Evolutionary conservation across 2,888 invertebrate genomes (phyloP).

Genomic region (Mimachlamys varia): DNA sequence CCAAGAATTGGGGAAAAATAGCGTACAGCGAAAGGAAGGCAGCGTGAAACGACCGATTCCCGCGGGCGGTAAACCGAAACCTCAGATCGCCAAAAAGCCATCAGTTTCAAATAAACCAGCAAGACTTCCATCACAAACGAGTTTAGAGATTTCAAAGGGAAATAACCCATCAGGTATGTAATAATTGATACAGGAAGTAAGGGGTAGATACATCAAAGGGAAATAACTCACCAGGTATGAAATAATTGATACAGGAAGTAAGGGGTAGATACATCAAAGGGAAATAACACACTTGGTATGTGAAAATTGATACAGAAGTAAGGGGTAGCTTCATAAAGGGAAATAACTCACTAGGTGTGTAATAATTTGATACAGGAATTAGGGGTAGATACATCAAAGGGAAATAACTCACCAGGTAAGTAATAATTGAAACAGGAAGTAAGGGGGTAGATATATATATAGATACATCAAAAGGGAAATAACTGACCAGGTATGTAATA

Average conservation of each 20-base stretch:
- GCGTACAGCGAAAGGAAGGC: neutral
- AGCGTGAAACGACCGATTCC: conserved; percentile 3
- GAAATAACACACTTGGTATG: neutral
- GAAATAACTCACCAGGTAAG: too few species aligned
- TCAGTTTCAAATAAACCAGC: neutral
- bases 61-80: neutral
- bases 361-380: neutral
- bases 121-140: neutral
- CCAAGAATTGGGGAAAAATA: neutral
- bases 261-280: neutral
- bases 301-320: neutral
- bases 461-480: too few species aligned
- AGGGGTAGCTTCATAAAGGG: neutral
- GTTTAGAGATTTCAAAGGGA: neutral
- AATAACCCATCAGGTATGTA: neutral
- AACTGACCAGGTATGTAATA: too few species aligned
- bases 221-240: neutral
- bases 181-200: neutral
- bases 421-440: too few species aligned
- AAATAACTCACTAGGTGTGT: neutral
- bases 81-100: neutral
- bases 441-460: too few species aligned
- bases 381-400: neutral
- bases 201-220: neutral
- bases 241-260: neutral